Evolutionary conservation across 2,797 vertebrate species (phyloP), one percentile per base, ranked within the genome.

Genomic region (Falco novaeseelandiae): DNA sequence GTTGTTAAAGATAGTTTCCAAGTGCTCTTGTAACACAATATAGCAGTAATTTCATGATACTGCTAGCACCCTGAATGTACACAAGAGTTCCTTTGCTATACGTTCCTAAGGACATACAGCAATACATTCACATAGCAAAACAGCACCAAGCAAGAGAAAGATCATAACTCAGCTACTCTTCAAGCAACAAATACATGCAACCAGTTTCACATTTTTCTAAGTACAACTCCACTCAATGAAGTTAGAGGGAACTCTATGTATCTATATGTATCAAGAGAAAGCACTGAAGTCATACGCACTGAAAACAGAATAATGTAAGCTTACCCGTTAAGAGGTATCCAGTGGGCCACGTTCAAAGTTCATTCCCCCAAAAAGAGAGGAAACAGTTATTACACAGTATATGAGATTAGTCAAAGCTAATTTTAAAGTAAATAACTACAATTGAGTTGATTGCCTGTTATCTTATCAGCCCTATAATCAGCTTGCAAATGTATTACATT

Each of bases 321-420:
- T 97, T 91, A 97, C 97, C 97, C 74, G 0, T 90, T 48, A 74
- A 49, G 32, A 83, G 76, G 67, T 3, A 91, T 90, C 87, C 97
- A 76, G 65, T 19, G 26, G 36, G 80, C 25, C 95, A 87, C 0
- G 1, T 25, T 87, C 83, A 36, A 81, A 74, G 89, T 74, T 94
- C 38, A 69, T 82, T 62, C 52, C 86, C 91, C 93, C 19, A 54
- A 80, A 85, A 78, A 94, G 79, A 96, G 54, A 96, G n/a, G 61
- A 91, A 91, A 95, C 7, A 7, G 1, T 96, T 77, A 96, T 87
- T 90, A 96, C 27, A 89, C 36, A 67, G 32, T 42, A 19, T 76
- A 66, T 15, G 1, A 67, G n/a, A 83, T 16, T 27, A 83, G 12
- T 15, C 52, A 46, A 46, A 87, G 19, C 16, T 65, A 27, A 79